Evolutionary conservation across 2,113 vertebrate genomes (phyloP), one percentile per base, ranked within the genome.

Genomic region (Zosterops pallidus): DNA sequence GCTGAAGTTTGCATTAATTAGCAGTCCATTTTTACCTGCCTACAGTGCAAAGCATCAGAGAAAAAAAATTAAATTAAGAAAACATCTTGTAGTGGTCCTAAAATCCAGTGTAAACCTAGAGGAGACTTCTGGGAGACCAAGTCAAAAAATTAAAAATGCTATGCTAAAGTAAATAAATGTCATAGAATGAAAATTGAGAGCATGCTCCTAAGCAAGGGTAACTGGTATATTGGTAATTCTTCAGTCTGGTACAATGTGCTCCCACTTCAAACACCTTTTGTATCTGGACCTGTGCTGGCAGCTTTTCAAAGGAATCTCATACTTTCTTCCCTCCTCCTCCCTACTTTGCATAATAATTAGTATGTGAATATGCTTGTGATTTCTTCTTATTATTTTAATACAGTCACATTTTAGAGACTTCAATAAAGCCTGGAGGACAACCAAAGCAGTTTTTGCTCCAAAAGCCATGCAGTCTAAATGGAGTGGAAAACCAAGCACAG

Each of bases 241-340:
- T 75, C 87, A 91, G 52, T 47, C 49, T 83, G 57, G 22, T 85
- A 53, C 17, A 47, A 14, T 6, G 15, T 57, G 78, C 67, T 94
- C 64, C 83, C 62, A 94, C 75, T 94, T 96, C 91, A 97, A 95
- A 95, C 52, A 89, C 35, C 65, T 71, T 81, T 85, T 87, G 70
- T 94, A 80, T 94, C 87, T 87, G 59, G 76, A 72, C 67, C 82
- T 91, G 60, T 68, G 79, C 67, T 94, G 94, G 93, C 79, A 93
- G 80, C 84, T 85, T 92, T 90, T 86, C 81, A 94, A 86, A 94
- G 85, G 50, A 93, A 82, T 94, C 77, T 76, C 19, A 1, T 72
- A 28, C 49, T 90, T 78, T 71, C 31, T 85, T 93, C 47, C 78
- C 65, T 85, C 44, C 52, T 37, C 50, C 70, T 82, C 65, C 62